Conservation (phyloP, 2,113 vertebrate species). For the Bos javanicus region DNA sequence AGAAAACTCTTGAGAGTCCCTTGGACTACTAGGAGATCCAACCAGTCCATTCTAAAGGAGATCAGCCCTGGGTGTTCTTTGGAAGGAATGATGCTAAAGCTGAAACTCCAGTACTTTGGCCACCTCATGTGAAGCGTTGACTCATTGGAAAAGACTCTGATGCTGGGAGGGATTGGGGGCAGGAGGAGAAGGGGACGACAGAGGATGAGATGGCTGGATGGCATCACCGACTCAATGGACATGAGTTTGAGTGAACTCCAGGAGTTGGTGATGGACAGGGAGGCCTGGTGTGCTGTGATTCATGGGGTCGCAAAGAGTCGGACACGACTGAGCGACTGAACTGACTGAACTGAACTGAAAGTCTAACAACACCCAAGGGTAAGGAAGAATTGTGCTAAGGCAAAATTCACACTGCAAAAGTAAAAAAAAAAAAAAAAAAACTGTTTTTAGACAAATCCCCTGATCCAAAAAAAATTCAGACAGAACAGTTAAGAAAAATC, state of each 20-base stretch:
- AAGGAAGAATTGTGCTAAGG: constrained; percentile 1
- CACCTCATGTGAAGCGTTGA: not conserved
- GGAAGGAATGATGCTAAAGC: not conserved
- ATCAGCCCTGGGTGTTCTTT: not conserved
- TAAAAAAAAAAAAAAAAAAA: not conserved
- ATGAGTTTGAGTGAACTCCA: not conserved
- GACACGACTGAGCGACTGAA: not conserved
- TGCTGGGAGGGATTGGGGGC: not conserved
- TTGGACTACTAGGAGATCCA: no score
- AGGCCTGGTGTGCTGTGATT: not conserved
- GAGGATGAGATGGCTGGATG: not conserved
- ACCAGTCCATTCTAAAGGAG: no score
- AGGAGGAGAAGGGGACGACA: not conserved
- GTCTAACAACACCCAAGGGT: not conserved
- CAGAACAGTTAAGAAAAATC: constrained; percentile 44
- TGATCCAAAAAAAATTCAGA: constrained; percentile 7
- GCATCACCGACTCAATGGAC: not conserved
- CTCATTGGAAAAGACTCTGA: not conserved
- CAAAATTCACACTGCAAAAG: constrained; percentile 18
- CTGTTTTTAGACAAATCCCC: constrained; percentile 23
- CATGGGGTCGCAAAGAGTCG: not conserved
- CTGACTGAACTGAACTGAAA: not conserved
- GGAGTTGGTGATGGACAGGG: not conserved
- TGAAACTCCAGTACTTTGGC: not conserved
- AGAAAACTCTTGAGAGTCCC: no score